These are phyloP conservation scores for Chrysochloris asiatica DNA, from an alignment of 2,113 vertebrate genomes.

Conservation along the genomic window DNA sequence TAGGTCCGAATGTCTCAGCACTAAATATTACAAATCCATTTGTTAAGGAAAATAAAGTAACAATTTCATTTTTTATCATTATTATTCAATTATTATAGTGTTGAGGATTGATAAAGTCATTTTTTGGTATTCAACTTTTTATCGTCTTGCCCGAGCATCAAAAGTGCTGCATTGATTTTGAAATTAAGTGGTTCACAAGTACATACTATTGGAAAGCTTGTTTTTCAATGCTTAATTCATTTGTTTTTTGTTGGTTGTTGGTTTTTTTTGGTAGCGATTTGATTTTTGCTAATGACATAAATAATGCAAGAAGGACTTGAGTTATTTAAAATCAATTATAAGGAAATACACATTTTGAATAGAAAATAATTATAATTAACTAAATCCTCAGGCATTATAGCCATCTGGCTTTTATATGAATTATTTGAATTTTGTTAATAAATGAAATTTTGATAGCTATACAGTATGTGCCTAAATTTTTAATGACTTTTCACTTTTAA, in stretches of 20 bases:
- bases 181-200: not conserved
- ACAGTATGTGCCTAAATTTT: not conserved
- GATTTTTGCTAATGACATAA: constrained; percentile 68
- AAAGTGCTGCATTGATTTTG: constrained; percentile 12
- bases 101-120: not conserved
- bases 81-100: not conserved
- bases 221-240: constrained; percentile 39
- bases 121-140: not conserved
- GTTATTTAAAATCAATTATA: constrained; percentile 74
- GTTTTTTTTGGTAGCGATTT: constrained; percentile 30
- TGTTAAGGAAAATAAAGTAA: constrained; percentile 13
- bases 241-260: constrained; percentile 6
- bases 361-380: constrained; percentile 55
- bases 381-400: constrained; percentile 47
- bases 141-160: not conserved
- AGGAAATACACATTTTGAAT: constrained; percentile 58
- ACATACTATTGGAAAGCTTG: constrained; percentile 22
- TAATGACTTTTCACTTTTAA: constrained; percentile 8
- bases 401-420: constrained; percentile 58
- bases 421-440: constrained; percentile 51
- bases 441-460: not conserved
- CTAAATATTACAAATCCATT: not conserved
- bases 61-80: not conserved
- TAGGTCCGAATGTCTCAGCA: not conserved
- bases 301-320: constrained; percentile 63